phyloP scores from a whole-genome alignment of 2,797 vertebrate genomes.

The Falco concolor region DNA sequence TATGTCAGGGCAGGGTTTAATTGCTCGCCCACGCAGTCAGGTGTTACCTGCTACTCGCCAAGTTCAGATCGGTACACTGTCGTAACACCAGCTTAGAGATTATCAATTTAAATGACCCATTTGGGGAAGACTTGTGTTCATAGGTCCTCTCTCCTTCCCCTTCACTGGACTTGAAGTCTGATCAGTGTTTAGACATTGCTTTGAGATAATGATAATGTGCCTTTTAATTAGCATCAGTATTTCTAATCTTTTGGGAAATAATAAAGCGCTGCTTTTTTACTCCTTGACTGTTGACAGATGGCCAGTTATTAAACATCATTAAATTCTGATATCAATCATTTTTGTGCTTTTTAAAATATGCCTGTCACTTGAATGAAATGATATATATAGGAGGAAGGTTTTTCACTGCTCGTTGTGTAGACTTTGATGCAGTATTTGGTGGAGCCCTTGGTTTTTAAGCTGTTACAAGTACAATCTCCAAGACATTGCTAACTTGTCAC shows the following conservation, averaged over 20 bases:
- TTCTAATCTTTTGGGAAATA: conserved; percentile 59
- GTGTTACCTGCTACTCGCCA: background rate
- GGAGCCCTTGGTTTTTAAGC: background rate
- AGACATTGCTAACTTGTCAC: background rate
- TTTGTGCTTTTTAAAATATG: conserved; percentile 45
- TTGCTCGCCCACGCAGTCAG: background rate
- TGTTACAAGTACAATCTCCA: background rate
- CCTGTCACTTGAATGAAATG: background rate
- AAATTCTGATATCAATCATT: conserved; percentile 81
- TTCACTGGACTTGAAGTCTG: background rate
- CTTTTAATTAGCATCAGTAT: conserved; percentile 71
- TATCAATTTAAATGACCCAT: background rate
- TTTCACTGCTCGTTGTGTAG: background rate
- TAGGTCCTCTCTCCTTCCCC: background rate
- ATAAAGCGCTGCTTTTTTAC: conserved; percentile 51
- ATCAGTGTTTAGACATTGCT: conserved; percentile 28
- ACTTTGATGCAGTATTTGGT: background rate
- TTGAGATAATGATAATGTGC: conserved; percentile 49
- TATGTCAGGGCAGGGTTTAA: background rate
- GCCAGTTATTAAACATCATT: conserved; percentile 85
- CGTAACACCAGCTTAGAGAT: background rate
- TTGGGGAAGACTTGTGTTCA: background rate
- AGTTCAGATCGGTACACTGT: background rate
- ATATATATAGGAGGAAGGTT: background rate
- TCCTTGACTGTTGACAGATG: conserved; percentile 81